Evolutionary conservation across 2,797 vertebrate species (phyloP).

Genomic region (Sorex maritimensis): DNA sequence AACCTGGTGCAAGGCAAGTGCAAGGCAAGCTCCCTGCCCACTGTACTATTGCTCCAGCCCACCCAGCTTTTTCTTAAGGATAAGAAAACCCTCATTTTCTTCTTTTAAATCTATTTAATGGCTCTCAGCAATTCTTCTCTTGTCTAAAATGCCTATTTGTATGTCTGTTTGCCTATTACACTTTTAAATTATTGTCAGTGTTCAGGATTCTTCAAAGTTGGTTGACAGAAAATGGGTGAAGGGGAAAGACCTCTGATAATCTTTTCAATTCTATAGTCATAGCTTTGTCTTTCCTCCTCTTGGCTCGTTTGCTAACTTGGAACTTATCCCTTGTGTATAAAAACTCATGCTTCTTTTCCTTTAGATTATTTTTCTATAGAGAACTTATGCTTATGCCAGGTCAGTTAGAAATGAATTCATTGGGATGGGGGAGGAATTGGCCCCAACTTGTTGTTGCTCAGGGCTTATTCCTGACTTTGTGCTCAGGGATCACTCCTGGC

Average conservation of each 20-base stretch:
- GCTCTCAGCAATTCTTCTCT: constrained; percentile 60
- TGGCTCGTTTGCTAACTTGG: constrained; percentile 17
- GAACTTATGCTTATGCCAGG: constrained; percentile 39
- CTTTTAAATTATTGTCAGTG: constrained; percentile 61
- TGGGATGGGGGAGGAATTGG: too few relatives aligned
- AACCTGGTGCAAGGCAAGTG: too few relatives aligned
- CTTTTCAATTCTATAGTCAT: background rate
- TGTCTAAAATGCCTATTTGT: background rate
- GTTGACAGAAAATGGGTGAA: background rate
- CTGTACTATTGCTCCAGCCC: too few relatives aligned
- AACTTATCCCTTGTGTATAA: constrained; percentile 7
- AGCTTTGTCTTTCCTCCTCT: constrained; percentile 5
- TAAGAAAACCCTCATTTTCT: constrained; percentile 31
- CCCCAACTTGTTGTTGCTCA: too few relatives aligned
- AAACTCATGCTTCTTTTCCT: constrained; percentile 10
- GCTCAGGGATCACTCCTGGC: too few relatives aligned
- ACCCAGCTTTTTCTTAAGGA: too few relatives aligned
- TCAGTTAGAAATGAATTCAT: constrained; percentile 52
- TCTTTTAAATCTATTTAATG: constrained; percentile 42
- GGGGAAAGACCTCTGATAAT: background rate
- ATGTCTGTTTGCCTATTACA: background rate
- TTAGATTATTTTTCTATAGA: constrained; percentile 9
- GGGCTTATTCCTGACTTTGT: too few relatives aligned
- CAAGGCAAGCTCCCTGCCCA: too few relatives aligned
- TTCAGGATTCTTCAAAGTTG: constrained; percentile 27